These are phyloP conservation scores for Nasonia vitripennis DNA, from an alignment of 1,140 invertebrate species.

Conservation along the genomic window DNA sequence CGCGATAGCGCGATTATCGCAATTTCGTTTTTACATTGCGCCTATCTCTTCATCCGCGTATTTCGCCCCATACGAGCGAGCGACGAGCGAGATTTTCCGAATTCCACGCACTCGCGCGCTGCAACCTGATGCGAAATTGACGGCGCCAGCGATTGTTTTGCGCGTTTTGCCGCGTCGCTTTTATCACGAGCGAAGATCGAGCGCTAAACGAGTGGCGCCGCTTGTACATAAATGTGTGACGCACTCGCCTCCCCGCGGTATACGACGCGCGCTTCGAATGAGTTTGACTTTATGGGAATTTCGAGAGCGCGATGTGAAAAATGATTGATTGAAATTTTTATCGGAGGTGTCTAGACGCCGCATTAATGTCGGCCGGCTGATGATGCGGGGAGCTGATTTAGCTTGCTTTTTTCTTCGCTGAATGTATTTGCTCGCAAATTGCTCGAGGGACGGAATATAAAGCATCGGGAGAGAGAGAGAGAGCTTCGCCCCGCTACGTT, in stretches of 20 bases:
- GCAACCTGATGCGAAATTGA: constrained; percentile 4
- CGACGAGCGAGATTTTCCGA: constrained; percentile 27
- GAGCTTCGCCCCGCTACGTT: too few relatives aligned
- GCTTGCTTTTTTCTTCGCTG: too few relatives aligned
- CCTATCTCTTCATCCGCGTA: constrained; percentile 46
- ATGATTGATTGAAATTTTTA: constrained; percentile 32
- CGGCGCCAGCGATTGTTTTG: constrained; percentile 32
- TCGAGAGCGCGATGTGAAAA: neutral
- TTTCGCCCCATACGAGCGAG: neutral
- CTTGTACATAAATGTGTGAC: neutral
- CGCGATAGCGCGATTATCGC: constrained; percentile 45
- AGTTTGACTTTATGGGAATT: constrained; percentile 20
- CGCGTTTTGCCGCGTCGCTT: neutral
- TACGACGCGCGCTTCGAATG: neutral
- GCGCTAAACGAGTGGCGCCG: neutral
- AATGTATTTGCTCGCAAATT: too few relatives aligned
- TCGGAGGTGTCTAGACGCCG: neutral
- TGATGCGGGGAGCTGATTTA: too few relatives aligned
- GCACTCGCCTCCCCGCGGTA: too few relatives aligned
- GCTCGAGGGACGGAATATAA: too few relatives aligned
- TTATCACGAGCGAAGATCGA: constrained; percentile 12
- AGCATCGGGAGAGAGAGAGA: too few relatives aligned
- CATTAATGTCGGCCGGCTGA: neutral
- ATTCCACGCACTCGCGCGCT: neutral
- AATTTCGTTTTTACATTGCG: constrained; percentile 36